Percentiles rank a stretch among this genome's conserved stretches.
These are phyloP conservation scores for Ichneumon xanthorius DNA, from an alignment of 2,888 invertebrate species.

Conservation along the genomic window DNA sequence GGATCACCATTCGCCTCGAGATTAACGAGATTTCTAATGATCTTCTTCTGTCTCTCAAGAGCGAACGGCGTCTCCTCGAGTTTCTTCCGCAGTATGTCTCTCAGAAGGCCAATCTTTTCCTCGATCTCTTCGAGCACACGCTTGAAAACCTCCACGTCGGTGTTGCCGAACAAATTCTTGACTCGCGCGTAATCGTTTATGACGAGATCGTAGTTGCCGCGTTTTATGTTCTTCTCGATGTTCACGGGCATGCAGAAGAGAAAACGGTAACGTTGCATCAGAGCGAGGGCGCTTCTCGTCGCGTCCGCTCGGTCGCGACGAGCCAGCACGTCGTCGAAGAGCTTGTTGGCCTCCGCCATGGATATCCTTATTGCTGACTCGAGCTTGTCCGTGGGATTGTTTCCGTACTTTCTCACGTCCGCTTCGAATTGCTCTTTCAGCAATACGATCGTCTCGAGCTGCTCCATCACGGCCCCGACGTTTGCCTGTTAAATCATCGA, in stretches of 20 bases:
- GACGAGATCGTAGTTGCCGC: slow-evolving; percentile 98
- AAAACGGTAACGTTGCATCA: slow-evolving; percentile 97
- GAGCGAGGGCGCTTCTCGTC: slow-evolving; percentile 96
- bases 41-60: slow-evolving; percentile 97
- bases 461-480: slow-evolving; percentile 96
- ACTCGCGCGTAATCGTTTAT: slow-evolving; percentile 99
- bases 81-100: slow-evolving; percentile 92
- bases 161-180: slow-evolving; percentile 97
- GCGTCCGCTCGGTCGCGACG: slow-evolving; percentile 98
- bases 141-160: slow-evolving; percentile 95
- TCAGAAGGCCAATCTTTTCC: slow-evolving; percentile 92
- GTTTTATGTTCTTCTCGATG: slow-evolving; percentile 96
- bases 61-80: slow-evolving; percentile 96
- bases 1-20: slow-evolving; percentile 94
- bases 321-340: slow-evolving; percentile 96
- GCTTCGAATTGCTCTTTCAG: slow-evolving; percentile 93
- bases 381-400: slow-evolving; percentile 91
- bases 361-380: slow-evolving; percentile 95
- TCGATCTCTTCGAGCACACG: slow-evolving; percentile 97
- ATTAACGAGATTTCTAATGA: slow-evolving; percentile 94
- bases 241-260: slow-evolving; percentile 97
- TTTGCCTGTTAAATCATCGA: slow-evolving; percentile 87
- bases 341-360: slow-evolving; percentile 94
- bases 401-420: slow-evolving; percentile 91
- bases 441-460: slow-evolving; percentile 92